Evolutionary conservation across 2,888 invertebrate genomes (phyloP), one percentile per base, ranked within the genome.

Genomic region (Eumacrocentrus americanus): DNA sequence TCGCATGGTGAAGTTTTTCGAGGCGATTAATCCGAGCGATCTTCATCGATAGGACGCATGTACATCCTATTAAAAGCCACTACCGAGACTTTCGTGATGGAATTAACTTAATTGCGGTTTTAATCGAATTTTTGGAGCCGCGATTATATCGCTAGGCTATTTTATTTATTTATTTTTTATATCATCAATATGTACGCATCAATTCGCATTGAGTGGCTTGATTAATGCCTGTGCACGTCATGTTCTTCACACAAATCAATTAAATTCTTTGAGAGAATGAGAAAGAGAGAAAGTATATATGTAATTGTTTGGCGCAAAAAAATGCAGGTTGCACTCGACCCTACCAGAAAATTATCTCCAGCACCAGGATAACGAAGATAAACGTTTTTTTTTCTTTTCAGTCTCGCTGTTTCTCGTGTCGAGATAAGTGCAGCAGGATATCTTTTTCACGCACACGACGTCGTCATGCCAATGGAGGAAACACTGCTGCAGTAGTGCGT

Each of bases 51-150:
- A 54, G 34, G 42, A 44, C 29, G 23, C 14, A 40, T 11, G 37
- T 22, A 53, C 40, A 53, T 25, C 14, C 22, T 25, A 53, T 53
- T 38, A 52, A 23, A 34, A n/a, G 12, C 23, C n/a, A 23, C n/a
- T 54, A n/a, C 42, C 44, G 16, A 29, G 11, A n/a, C 44, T 44
- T 23, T 16, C n/a, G 12, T 54, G 34, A 54, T 34, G 42, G 44
- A 34, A 54, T 54, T 44, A 44, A 54, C 20, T 54, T 44, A 44
- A 44, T 44, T 54, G 20, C 44, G 18, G n/a, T 54, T 54, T 54
- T 54, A 42, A 54, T 53, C 42, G 42, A 53, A 53, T 53, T 53
- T 53, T 40, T 20, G n/a, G n/a, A 5, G 6, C 35, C 16, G 16
- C 20, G 9, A 7, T 7, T 50, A 4, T 35, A 18, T 29, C 7